Conservation (phyloP, 2,888 invertebrate genomes). For the Cynaeus angustus region DNA sequence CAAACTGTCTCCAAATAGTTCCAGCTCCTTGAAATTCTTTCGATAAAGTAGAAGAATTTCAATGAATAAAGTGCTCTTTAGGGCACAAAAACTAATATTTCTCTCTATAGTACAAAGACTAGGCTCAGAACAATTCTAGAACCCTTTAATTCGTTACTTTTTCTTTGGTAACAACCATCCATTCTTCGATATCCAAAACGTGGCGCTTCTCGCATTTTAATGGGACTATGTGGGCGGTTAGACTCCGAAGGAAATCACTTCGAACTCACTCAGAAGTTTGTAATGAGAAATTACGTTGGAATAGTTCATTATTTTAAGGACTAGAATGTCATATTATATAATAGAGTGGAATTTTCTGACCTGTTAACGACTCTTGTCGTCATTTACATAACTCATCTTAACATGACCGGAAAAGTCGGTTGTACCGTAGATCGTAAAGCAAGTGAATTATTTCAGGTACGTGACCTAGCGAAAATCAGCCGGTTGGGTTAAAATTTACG, state of each 20-base stretch:
- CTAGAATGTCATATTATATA: background rate
- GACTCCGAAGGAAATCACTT: slow-evolving; percentile 4
- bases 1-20: no score
- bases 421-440: slow-evolving; percentile 37
- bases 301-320: background rate
- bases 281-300: slow-evolving; percentile 11
- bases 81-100: no score
- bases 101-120: no score
- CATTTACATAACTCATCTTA: slow-evolving; percentile 34
- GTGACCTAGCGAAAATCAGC: slow-evolving; percentile 39
- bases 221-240: background rate
- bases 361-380: slow-evolving; percentile 8
- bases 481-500: slow-evolving; percentile 31
- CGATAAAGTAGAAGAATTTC: no score
- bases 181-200: background rate
- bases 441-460: slow-evolving; percentile 43
- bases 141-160: no score
- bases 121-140: no score
- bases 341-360: background rate
- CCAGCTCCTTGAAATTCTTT: no score
- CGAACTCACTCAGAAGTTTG: slow-evolving; percentile 1
- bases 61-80: no score
- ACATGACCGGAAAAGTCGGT: slow-evolving; percentile 36
- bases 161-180: background rate
- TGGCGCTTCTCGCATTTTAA: slow-evolving; percentile 8